These are phyloP conservation scores for Psettodes erumei DNA, from an alignment of 2,113 vertebrate genomes.

Conservation along the genomic window DNA sequence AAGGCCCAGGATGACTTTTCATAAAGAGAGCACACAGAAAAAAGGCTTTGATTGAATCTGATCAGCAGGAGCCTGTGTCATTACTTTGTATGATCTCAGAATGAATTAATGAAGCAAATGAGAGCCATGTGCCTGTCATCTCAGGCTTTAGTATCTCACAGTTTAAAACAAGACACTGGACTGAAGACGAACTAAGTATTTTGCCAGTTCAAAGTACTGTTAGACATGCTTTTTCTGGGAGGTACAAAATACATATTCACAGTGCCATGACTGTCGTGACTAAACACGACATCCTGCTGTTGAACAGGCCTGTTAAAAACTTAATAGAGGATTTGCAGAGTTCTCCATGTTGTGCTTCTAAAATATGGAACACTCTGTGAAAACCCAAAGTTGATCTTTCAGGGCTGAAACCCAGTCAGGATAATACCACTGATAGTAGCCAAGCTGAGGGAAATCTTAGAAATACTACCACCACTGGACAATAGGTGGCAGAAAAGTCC, in stretches of 20 bases:
- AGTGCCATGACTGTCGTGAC: neutral
- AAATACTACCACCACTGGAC: slow-evolving; percentile 3
- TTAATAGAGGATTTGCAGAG: slow-evolving; percentile 44
- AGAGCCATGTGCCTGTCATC: neutral
- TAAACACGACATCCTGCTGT: neutral
- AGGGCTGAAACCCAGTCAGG: slow-evolving; percentile 37
- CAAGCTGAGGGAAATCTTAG: neutral
- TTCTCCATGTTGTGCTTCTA: slow-evolving; percentile 21
- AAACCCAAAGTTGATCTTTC: slow-evolving; percentile 29
- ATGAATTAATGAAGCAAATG: slow-evolving; percentile 20
- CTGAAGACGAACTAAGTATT: neutral
- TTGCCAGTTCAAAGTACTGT: neutral
- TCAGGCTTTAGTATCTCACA: slow-evolving; percentile 13
- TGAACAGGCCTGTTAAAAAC: slow-evolving; percentile 39
- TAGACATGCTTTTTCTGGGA: neutral
- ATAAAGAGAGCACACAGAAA: slow-evolving; percentile 5
- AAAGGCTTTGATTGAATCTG: slow-evolving; percentile 8
- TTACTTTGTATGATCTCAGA: slow-evolving; percentile 5
- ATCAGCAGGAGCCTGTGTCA: slow-evolving; percentile 3
- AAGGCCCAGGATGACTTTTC: slow-evolving; percentile 6
- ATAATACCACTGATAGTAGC: too few species aligned
- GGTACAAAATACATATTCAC: neutral
- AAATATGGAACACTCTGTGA: slow-evolving; percentile 40
- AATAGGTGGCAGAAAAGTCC: slow-evolving; percentile 35
- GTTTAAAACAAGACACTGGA: slow-evolving; percentile 7